Evolutionary conservation across 2,888 invertebrate genomes (phyloP).

Genomic region (Tineola bisselliella): DNA sequence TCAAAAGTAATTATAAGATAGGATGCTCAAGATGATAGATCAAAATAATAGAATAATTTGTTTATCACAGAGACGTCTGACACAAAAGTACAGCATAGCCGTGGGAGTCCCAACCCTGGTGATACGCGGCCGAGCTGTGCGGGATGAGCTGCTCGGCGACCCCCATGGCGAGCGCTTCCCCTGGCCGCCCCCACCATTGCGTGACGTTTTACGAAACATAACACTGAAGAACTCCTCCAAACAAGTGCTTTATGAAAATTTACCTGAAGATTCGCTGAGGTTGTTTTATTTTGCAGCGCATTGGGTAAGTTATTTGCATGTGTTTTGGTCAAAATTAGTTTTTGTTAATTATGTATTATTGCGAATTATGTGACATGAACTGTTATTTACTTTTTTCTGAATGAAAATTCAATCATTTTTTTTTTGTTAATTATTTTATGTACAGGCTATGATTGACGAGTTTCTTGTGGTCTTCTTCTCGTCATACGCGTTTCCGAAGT

Average conservation of each 20-base stretch:
- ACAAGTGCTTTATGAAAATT: conserved; percentile 65
- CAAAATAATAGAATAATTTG: no score
- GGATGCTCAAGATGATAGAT: no score
- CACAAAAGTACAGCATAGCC: conserved; percentile 80
- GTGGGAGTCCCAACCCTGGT: conserved; percentile 81
- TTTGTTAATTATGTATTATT: no score
- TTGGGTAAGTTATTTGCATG: conserved; percentile 73
- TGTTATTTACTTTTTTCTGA: no score
- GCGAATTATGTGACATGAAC: no score
- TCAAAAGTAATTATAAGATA: no score
- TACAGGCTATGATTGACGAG: no score
- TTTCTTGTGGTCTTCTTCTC: no score
- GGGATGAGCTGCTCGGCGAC: conserved; percentile 73
- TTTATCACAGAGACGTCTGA: conserved; percentile 73
- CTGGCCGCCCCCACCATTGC: conserved; percentile 78
- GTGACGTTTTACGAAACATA: conserved; percentile 43
- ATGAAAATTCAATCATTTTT: no score
- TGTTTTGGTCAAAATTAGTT: background rate
- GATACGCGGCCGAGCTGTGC: conserved; percentile 76
- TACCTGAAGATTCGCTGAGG: conserved; percentile 71
- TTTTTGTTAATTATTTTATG: no score
- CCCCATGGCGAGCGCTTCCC: conserved; percentile 75
- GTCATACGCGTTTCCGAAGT: no score
- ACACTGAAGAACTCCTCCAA: conserved; percentile 61
- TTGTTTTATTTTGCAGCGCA: conserved; percentile 90